These are phyloP conservation scores for Porites divaricata DNA, from an alignment of 92 coral and sea anemone species.

Conservation along the genomic window DNA sequence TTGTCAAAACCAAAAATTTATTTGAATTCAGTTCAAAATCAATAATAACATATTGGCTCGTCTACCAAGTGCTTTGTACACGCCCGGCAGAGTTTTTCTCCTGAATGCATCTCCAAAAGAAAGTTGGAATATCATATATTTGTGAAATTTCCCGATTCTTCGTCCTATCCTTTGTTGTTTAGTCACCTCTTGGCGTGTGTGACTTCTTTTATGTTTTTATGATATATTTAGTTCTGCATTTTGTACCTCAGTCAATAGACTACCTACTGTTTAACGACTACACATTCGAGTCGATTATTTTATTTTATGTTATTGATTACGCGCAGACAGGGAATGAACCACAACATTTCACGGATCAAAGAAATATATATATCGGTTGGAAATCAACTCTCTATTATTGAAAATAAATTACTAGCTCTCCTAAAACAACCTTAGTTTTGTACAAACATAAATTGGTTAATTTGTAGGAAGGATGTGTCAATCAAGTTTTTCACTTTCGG, in stretches of 20 bases:
- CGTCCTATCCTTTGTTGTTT: background rate
- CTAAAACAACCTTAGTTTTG: background rate
- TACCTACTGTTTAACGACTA: constrained; percentile 27
- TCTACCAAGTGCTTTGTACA: background rate
- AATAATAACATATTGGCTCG: constrained; percentile 12
- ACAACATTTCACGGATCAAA: background rate
- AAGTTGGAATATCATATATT: background rate
- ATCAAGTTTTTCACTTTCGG: background rate
- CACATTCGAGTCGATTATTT: constrained; percentile 18
- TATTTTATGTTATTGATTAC: constrained; percentile 20
- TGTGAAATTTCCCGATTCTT: background rate
- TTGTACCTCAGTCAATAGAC: constrained; percentile 1
- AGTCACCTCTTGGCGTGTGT: background rate
- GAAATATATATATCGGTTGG: background rate
- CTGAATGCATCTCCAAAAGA: background rate
- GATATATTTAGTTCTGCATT: constrained; percentile 3
- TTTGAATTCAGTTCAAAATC: constrained; percentile 5
- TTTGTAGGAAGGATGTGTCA: constrained; percentile 35
- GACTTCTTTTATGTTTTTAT: background rate
- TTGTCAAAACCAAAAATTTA: background rate
- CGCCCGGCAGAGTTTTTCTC: too few species aligned
- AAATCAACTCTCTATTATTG: constrained; percentile 8
- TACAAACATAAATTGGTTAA: constrained; percentile 1
- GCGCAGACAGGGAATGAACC: constrained; percentile 1
- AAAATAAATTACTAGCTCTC: background rate